Base-by-base conservation (phyloP, 2,113 vertebrate genomes). In the Rhea pennata region DNA sequence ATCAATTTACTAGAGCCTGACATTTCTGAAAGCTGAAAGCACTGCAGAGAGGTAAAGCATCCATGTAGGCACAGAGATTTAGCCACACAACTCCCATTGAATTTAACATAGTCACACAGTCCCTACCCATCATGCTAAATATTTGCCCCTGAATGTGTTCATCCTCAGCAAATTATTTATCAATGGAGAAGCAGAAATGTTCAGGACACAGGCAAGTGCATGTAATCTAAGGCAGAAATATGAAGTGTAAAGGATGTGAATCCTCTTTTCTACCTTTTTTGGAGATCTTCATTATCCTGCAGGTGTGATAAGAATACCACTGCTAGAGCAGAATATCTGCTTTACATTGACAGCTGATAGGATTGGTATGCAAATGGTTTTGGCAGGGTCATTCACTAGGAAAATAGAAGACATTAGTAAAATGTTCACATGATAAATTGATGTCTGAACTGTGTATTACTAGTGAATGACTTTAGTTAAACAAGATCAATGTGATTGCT, bases 41-140 rank as follows among this genome's bases (percentile, higher is more conserved):
- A 6, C 76, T 33, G 48, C 24, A 7, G 21, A 72, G 62, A 19
- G 31, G 39, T 31, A 77, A 15, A 23, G 82, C 77, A 40, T 19
- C 69, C 27, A 2, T 48, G 53, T 0, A 0, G 3, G 62, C 36
- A 23, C 40, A 65, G 27, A 67, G 33, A 13, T 0, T 0, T 15
- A 42, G 66, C 82, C 79, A 73, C 88, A 72, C 59, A 33, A 19
- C 12, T 76, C 23, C 61, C 17, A 6, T 31, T 21, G 26, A 5
- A 40, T 61, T 36, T 5, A 82, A 36, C 53, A 10, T 17, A 72
- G 53, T 46, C 36, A 44, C 56, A 53, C 50, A 76, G 66, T 23
- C 62, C 13, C 58, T 78, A n/a, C 48, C 36, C 8, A 1, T 13
- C 42, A 10, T 23, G 26, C 70, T 48, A 19, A 76, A 20, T 51